These are phyloP conservation scores for Cecidostiba fungosa DNA, from an alignment of 2,888 invertebrate genomes.

Conservation along the genomic window DNA sequence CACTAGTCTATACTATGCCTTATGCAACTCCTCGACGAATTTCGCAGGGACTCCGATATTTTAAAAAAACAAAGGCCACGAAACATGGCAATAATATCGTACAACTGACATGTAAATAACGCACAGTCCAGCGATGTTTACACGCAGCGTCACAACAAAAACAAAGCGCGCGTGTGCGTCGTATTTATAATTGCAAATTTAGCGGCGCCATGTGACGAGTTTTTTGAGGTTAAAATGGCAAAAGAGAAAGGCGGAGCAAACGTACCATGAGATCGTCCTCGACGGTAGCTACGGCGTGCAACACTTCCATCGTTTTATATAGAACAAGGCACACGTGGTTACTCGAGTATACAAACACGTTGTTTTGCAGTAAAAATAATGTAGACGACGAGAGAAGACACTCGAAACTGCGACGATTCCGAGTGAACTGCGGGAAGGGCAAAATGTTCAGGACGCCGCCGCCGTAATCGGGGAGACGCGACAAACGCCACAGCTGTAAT, in stretches of 20 bases:
- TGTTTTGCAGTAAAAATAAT: neutral
- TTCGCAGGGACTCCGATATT: neutral
- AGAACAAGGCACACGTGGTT: neutral
- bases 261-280: conserved; percentile 34
- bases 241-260: conserved; percentile 5
- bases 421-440: conserved; percentile 5
- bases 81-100: neutral
- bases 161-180: neutral
- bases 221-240: conserved; percentile 45
- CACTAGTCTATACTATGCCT: neutral
- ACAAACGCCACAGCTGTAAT: conserved; percentile 50
- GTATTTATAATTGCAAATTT: neutral
- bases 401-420: neutral
- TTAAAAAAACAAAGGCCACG: neutral
- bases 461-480: conserved; percentile 40
- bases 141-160: conserved; percentile 14
- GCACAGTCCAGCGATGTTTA: conserved; percentile 22
- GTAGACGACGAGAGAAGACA: neutral
- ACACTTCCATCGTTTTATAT: neutral
- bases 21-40: neutral
- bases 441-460: neutral
- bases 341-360: conserved; percentile 23
- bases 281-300: neutral
- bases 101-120: neutral
- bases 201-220: conserved; percentile 45